Evolutionary conservation across 1,140 invertebrate genomes (phyloP), one percentile per base, ranked within the genome.

Genomic region (Prorops nasuta): DNA sequence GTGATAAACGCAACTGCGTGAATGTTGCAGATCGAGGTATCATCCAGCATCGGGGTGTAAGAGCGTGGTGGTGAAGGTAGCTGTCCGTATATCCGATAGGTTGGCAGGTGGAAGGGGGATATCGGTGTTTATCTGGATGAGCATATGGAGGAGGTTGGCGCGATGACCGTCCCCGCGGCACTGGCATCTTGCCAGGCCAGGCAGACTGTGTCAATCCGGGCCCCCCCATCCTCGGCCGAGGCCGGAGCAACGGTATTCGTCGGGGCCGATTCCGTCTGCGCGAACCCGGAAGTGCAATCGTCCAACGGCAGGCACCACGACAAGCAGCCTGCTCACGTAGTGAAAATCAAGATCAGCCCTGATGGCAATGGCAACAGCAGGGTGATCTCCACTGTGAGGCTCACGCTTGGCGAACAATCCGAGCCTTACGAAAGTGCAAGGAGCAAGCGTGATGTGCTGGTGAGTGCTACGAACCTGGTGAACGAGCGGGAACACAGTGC

Each of bases 331-430:
- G 67, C 72, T 10, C 83, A 86, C 68, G 84, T 86, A 50, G 84
- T 86, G 32, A 86, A 85, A 50, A 86, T 87, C 63, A 80, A 79
- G 64, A 85, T 87, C 61, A 85, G 84, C 66, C 81, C 84, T 7
- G 77, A 79, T 49, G 67, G 74, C 14, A 76, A 81, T 63, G 67
- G 66, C 69, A 42, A 74, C 54, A 53, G 72, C 7, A 55, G 55
- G 20, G 66, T 73, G 7, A 68, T 72, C 51, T 77, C 74, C n/a
- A 67, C 62, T 7, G 71, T 75, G 14, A 60, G 63, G 7, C 44
- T 76, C 17, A 72, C 69, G 8, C 51, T 69, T 17, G 65, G 74
- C 52, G 67, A 72, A 17, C 64, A 28, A 10, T 28, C 4, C 24
- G 0, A 56, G 21, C 44, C 16, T 45, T 34, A 10, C 49, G 41